Base-by-base conservation (phyloP, 2,888 invertebrate genomes). In the Nomada ferruginata region DNA sequence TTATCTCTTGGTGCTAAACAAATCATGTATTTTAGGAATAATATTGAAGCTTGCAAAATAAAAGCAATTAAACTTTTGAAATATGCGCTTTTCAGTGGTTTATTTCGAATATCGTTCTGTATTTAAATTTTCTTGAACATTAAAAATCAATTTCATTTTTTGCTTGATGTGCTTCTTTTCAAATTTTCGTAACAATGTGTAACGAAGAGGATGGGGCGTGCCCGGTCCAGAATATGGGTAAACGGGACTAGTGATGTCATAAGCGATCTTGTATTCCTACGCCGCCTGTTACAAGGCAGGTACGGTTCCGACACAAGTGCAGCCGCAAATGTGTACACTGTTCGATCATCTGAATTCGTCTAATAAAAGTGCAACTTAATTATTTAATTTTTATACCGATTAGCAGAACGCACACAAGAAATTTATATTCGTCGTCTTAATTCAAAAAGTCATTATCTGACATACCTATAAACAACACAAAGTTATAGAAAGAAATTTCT, bases 211-310 rank as follows among this genome's bases (percentile, higher is more conserved):
- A 88, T 89, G 92, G 93, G 93, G 93, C 92, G 93, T 93, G 92
- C 87, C 93, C 92, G 89, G 87, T 89, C 87, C 89, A 85, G 89
- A 90, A 90, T 89, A 90, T 90, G 87, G 83, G 89, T 91, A 90
- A 90, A 91, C 90, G 89, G 89, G 87, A 88, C 88, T 88, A 91
- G 91, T 93, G 93, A 93, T 92, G 93, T 93, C 93, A 93, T 90
- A 89, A 86, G 72, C 74, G 83, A 89, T 86, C 89, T 87, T 90
- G 90, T 92, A 91, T 92, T 90, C 90, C 92, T 92, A 89, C 92
- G 92, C 92, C 91, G 73, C 66, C 76, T 82, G 83, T 83, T 77
- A 80, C 72, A 73, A 79, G 71, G 61, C 65, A 71, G 63, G 73
- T 75, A 84, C 72, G 36, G 61, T 76, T 79, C 63, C 47, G 59